phyloP scores from a whole-genome alignment of 2,888 invertebrate genomes.

The Apeira syringaria region DNA sequence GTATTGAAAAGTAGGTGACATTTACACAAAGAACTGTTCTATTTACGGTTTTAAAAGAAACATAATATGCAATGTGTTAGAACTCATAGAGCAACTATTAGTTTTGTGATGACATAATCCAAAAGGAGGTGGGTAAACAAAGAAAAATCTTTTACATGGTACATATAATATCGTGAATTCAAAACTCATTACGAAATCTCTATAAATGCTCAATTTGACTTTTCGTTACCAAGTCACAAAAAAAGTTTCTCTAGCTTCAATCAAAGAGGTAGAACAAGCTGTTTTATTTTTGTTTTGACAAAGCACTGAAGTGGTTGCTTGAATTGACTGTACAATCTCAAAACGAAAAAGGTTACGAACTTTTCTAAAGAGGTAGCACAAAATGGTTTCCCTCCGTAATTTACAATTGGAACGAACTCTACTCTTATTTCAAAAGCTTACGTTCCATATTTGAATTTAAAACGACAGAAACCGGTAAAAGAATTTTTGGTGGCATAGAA shows the following conservation, averaged over 20 bases:
- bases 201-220: conserved; percentile 23
- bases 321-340: conserved; percentile 13
- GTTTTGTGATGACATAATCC: too few relatives aligned
- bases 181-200: conserved; percentile 56
- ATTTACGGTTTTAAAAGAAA: too few relatives aligned
- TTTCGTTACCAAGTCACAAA: conserved; percentile 14
- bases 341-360: conserved; percentile 24
- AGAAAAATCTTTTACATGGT: conserved; percentile 29
- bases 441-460: conserved; percentile 55
- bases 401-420: conserved; percentile 25
- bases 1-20: neutral
- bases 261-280: neutral
- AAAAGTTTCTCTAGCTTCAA: neutral
- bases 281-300: conserved; percentile 8
- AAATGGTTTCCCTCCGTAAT: conserved; percentile 15
- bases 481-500: conserved; percentile 44
- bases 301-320: conserved; percentile 4
- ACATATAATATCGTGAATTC: conserved; percentile 55
- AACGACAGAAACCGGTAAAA: conserved; percentile 42
- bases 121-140: conserved; percentile 23
- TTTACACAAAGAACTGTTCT: neutral
- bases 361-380: conserved; percentile 18
- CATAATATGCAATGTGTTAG: too few relatives aligned
- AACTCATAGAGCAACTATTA: too few relatives aligned
- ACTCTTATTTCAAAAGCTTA: conserved; percentile 38